These are phyloP conservation scores for Dromiciops gliroides DNA, from an alignment of 2,113 vertebrate species.

Conservation along the genomic window DNA sequence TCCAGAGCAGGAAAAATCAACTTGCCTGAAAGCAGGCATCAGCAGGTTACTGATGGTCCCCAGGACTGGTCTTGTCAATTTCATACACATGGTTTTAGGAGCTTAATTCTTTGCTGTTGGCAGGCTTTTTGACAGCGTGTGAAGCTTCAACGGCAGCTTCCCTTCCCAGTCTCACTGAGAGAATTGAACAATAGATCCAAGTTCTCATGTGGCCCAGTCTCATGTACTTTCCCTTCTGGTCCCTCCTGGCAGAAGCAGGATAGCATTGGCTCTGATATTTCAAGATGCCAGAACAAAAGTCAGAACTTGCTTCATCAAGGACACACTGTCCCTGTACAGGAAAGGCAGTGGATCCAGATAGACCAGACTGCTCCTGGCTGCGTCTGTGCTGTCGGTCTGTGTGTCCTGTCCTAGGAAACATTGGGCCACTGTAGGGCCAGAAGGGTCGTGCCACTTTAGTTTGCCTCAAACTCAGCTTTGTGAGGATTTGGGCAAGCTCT, in stretches of 20 bases:
- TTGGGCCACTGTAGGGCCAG: not conserved
- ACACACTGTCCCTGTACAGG: not conserved
- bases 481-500: not conserved
- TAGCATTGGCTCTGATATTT: not conserved
- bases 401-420: not conserved
- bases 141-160: not conserved
- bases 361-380: not conserved
- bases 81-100: constrained; percentile 26
- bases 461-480: not conserved
- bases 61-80: not conserved
- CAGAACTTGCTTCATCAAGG: not conserved
- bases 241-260: not conserved
- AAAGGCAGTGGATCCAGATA: not conserved
- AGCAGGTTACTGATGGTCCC: not conserved
- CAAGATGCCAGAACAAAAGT: not conserved
- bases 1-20: constrained; percentile 53
- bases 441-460: not conserved
- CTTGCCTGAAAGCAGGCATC: constrained; percentile 45
- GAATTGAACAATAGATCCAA: not conserved
- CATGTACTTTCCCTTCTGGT: not conserved
- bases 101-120: constrained; percentile 21
- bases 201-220: rapidly evolving
- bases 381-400: not conserved
- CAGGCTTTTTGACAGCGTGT: not conserved
- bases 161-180: not conserved